These are phyloP conservation scores for Aramus guarauna DNA, from an alignment of 2,113 vertebrate genomes.

Conservation along the genomic window DNA sequence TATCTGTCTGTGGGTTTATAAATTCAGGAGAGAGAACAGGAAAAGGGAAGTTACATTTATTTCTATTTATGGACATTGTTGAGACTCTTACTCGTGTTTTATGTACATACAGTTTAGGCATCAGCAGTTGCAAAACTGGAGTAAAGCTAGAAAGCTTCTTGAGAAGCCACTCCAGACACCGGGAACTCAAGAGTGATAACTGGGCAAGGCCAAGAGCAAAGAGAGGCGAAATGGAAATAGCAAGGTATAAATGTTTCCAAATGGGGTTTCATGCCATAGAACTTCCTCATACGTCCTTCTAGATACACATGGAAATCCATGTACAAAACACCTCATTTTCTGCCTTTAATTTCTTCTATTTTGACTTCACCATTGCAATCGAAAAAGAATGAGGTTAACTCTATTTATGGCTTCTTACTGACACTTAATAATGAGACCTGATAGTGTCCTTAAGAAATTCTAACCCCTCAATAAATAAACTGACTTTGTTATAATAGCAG, in stretches of 20 bases:
- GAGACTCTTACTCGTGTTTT: neutral
- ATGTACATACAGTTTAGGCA: neutral
- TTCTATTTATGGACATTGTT: neutral
- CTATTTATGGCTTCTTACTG: neutral
- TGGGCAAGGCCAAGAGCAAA: rapidly evolving
- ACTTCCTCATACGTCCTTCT: neutral
- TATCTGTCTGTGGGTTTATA: neutral
- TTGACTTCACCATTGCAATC: neutral
- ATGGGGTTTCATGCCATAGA: neutral
- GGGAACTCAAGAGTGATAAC: neutral
- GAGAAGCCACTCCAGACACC: neutral
- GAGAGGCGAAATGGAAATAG: neutral
- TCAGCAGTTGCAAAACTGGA: neutral
- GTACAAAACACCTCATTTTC: neutral
- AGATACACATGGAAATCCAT: neutral
- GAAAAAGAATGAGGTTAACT: neutral
- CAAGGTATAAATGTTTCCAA: neutral
- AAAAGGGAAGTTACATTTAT: neutral
- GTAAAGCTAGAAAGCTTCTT: neutral
- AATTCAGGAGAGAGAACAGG: neutral
- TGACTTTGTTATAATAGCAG: neutral
- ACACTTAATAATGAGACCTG: neutral
- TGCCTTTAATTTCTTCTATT: neutral
- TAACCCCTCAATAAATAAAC: neutral
- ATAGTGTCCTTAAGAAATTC: neutral